Percentiles rank a stretch among this genome's conserved stretches.
These are phyloP conservation scores for Melinaea marsaeus DNA, from an alignment of 2,888 invertebrate genomes.

Conservation along the genomic window DNA sequence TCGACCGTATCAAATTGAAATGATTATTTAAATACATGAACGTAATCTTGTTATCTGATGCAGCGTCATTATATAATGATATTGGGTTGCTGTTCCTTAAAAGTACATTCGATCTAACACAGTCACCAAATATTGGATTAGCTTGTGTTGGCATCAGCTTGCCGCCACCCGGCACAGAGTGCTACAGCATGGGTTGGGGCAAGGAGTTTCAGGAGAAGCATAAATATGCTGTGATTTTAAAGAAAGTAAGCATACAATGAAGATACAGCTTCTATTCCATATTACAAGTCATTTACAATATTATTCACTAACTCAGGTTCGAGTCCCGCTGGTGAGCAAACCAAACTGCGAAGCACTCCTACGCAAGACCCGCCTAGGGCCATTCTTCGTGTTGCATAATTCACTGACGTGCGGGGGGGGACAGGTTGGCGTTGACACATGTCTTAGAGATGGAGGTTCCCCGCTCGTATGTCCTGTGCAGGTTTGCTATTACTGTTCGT, in stretches of 20 bases:
- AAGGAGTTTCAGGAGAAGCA: slow-evolving; percentile 65
- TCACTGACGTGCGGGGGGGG: slow-evolving; percentile 90
- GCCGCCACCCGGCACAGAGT: slow-evolving; percentile 58
- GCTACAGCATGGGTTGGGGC: slow-evolving; percentile 86
- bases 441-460: slow-evolving; percentile 87
- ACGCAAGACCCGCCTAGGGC: slow-evolving; percentile 82
- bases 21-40: neutral
- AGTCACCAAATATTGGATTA: slow-evolving; percentile 80
- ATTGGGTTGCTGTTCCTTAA: slow-evolving; percentile 26
- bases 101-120: slow-evolving; percentile 30
- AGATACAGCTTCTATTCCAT: neutral
- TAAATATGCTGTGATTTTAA: slow-evolving; percentile 41
- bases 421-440: slow-evolving; percentile 82
- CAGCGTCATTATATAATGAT: slow-evolving; percentile 54
- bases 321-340: slow-evolving; percentile 82
- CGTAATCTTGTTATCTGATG: neutral
- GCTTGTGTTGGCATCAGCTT: slow-evolving; percentile 77
- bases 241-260: slow-evolving; percentile 20
- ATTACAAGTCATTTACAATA: neutral
- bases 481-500: slow-evolving; percentile 11
- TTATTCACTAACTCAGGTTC: slow-evolving; percentile 60
- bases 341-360: slow-evolving; percentile 63
- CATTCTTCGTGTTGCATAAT: slow-evolving; percentile 79
- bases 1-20: neutral
- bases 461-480: slow-evolving; percentile 83